These are phyloP conservation scores for Orthosia cruda DNA, from an alignment of 2,888 invertebrate species.

Conservation along the genomic window DNA sequence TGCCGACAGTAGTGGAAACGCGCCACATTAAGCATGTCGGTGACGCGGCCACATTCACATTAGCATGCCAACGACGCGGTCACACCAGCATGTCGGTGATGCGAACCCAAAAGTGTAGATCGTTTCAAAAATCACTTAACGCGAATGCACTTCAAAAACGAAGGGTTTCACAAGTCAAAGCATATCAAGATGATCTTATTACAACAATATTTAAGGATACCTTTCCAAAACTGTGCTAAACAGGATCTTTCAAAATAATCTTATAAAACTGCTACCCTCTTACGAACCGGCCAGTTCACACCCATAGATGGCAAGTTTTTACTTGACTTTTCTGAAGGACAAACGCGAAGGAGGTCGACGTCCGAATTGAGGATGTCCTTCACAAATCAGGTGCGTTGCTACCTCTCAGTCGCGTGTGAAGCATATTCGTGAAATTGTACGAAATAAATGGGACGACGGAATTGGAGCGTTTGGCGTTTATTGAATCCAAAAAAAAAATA, in stretches of 20 bases:
- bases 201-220: too few relatives aligned
- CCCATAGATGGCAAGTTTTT: not conserved
- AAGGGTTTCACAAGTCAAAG: too few relatives aligned
- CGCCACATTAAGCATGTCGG: too few relatives aligned
- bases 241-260: not conserved
- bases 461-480: not conserved
- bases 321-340: slow-evolving; percentile 39
- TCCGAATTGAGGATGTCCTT: slow-evolving; percentile 30
- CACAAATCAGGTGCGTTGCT: slow-evolving; percentile 17
- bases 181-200: too few relatives aligned
- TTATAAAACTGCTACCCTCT: not conserved
- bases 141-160: too few relatives aligned
- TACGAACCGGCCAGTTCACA: not conserved
- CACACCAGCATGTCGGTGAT: too few relatives aligned
- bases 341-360: slow-evolving; percentile 1
- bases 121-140: too few relatives aligned
- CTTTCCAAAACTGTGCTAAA: not conserved
- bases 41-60: too few relatives aligned
- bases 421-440: slow-evolving; percentile 24
- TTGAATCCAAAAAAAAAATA: not conserved
- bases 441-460: not conserved
- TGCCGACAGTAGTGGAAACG: too few relatives aligned
- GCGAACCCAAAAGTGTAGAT: too few relatives aligned
- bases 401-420: slow-evolving; percentile 22
- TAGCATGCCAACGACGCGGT: too few relatives aligned